Evolutionary conservation across 1,140 invertebrate species (phyloP), one percentile per base, ranked within the genome.

Genomic region (Oryzaephilus surinamensis): DNA sequence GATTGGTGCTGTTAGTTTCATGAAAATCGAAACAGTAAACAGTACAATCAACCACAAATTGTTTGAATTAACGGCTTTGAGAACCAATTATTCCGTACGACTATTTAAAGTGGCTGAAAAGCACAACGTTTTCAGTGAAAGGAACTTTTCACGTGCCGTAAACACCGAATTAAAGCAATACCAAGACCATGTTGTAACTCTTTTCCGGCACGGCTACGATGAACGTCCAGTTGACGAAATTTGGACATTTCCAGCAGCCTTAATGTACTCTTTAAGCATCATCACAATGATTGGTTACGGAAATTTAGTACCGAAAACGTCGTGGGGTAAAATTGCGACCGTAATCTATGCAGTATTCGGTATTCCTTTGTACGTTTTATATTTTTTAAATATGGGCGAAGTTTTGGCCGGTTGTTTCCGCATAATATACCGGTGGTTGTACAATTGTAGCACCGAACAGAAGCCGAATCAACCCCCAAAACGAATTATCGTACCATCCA

Each of bases 261-360:
- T 91, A 2, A 90, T 91, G 84, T 92, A 81, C 54, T 88, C 80
- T 16, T 59, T 90, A 0, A 88, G 84, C 11, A 77, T 90, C 1
- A 89, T 91, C 53, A 90, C 87, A 3, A 91, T 91, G 86, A 89
- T 91, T 46, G 93, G 93, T 1, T 97, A 96, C 62, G 94, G 94
- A 0, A 93, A 95, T 63, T 78, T 95, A 54, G 82, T 93, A 4
- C 92, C 93, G 0, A 79, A 81, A 53, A 97, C 92, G 0, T 67
- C 78, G 1, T 84, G 84, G 79, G 94, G 94, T 2, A 94, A 95
- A 64, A 77, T 85, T 14, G 75, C 82, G 8, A 96, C 92, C 0
- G 89, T 97, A 19, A 73, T 92, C 10, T 98, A 97, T 67, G 91
- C 94, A 0, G 81, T 93, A 1, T 78, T 97, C 46, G 94, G 94